phyloP scores from a whole-genome alignment of 2,888 invertebrate genomes.

The Agrotis ipsilon region DNA sequence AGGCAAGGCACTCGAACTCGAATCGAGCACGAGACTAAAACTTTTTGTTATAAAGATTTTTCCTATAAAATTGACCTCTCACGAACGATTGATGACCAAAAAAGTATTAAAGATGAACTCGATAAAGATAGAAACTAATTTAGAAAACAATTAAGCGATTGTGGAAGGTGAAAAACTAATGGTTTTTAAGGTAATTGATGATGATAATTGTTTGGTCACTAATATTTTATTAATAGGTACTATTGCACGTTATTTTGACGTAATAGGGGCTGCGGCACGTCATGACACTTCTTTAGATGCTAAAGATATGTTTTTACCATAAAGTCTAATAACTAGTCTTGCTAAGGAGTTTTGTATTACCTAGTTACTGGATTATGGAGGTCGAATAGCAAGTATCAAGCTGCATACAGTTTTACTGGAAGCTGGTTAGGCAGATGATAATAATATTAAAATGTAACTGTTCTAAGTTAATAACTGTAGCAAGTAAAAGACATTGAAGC shows the following conservation, averaged over 20 bases:
- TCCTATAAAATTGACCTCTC: constrained; percentile 37
- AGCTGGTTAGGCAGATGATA: too few species aligned
- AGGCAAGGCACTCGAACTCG: constrained; percentile 50
- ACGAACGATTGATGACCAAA: constrained; percentile 40
- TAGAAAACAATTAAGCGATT: not conserved
- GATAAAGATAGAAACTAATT: not conserved
- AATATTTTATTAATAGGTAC: not conserved
- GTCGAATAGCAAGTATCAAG: too few species aligned
- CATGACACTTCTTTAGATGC: not conserved
- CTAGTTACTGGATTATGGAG: not conserved
- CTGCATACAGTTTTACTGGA: too few species aligned
- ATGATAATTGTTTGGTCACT: constrained; percentile 9
- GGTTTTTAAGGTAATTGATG: constrained; percentile 11
- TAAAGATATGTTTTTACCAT: too few species aligned
- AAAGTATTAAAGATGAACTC: constrained; percentile 28
- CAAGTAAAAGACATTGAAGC: not conserved
- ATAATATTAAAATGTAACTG: too few species aligned
- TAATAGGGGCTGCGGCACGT: not conserved
- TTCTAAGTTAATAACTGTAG: too few species aligned
- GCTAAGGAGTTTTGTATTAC: too few species aligned
- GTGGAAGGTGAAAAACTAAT: not conserved
- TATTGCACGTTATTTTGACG: constrained; percentile 7
- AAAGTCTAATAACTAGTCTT: too few species aligned
- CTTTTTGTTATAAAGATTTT: constrained; percentile 48
- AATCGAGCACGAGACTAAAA: constrained; percentile 48